Percentiles rank a stretch among this genome's conserved stretches.
phyloP scores from a whole-genome alignment of 2,113 vertebrate genomes.

The Toxostoma redivivum region DNA sequence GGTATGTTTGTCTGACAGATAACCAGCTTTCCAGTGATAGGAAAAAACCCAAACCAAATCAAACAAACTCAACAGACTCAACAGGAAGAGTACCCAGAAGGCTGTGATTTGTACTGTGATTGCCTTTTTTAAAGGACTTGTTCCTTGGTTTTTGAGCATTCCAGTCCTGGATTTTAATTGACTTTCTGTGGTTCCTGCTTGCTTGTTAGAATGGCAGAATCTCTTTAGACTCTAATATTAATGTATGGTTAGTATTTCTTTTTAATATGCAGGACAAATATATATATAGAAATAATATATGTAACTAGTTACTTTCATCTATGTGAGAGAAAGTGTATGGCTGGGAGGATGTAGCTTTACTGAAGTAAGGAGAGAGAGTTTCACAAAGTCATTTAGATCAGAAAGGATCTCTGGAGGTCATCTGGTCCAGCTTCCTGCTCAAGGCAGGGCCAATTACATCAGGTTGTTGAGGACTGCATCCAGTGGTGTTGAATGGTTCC shows the following conservation, averaged over 20 bases:
- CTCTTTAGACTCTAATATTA: not conserved
- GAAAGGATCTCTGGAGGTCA: not conserved
- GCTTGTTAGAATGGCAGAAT: not conserved
- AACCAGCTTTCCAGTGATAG: not conserved
- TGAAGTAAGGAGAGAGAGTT: not conserved
- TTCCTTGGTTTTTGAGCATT: not conserved
- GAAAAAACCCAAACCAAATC: rapidly evolving
- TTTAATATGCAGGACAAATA: not conserved
- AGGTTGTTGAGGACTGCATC: not conserved
- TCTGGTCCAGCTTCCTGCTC: not conserved
- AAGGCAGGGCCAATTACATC: not conserved
- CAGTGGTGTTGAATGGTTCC: not conserved
- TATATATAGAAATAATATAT: not conserved
- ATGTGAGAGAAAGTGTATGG: not conserved
- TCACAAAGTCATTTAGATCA: not conserved
- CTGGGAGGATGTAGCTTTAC: not conserved
- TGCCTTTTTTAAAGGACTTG: not conserved
- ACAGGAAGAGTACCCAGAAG: not conserved
- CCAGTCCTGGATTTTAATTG: not conserved
- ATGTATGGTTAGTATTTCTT: not conserved
- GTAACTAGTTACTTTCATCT: not conserved
- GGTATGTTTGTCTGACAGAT: not conserved
- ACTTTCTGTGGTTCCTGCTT: not conserved
- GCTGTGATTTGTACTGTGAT: rapidly evolving
- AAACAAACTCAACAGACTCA: not conserved